Conservation (phyloP, 1,140 invertebrate genomes). For the Gonioctena quinquepunctata region DNA sequence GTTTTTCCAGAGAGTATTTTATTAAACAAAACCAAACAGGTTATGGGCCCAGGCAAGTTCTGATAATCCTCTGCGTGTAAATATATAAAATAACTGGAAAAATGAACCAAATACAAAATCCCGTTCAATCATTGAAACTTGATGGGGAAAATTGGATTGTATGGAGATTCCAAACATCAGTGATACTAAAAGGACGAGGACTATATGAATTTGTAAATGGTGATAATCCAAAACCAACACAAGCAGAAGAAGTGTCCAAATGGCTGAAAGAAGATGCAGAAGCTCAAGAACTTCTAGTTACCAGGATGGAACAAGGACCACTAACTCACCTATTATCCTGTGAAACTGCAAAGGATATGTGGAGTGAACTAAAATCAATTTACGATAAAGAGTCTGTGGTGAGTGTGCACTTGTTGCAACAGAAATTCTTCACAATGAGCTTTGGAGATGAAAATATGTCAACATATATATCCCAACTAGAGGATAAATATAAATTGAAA, state of each 20-base stretch:
- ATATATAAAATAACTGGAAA: too few species aligned
- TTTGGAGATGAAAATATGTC: slow-evolving; percentile 24
- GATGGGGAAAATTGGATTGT: not conserved
- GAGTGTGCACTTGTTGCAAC: slow-evolving; percentile 19
- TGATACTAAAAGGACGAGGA: not conserved
- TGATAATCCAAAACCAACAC: not conserved
- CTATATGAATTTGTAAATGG: not conserved
- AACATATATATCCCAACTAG: slow-evolving; percentile 36
- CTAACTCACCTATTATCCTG: not conserved
- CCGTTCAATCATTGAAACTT: too few species aligned
- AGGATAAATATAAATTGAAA: slow-evolving; percentile 40
- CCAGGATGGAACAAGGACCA: not conserved
- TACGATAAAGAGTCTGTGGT: slow-evolving; percentile 19
- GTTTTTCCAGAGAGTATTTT: too few species aligned
- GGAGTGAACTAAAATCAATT: not conserved
- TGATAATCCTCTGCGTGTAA: too few species aligned
- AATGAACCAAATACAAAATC: too few species aligned
- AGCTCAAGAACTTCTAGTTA: not conserved
- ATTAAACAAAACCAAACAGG: too few species aligned
- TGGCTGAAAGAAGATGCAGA: not conserved
- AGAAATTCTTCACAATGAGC: slow-evolving; percentile 3
- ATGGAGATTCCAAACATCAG: not conserved
- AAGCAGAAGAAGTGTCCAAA: not conserved
- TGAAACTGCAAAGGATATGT: not conserved
- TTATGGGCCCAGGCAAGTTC: too few species aligned